Percentiles rank a stretch among this genome's conserved stretches.
phyloP scores from a whole-genome alignment of 2,888 invertebrate species.

The Calameuta pallipes region DNA sequence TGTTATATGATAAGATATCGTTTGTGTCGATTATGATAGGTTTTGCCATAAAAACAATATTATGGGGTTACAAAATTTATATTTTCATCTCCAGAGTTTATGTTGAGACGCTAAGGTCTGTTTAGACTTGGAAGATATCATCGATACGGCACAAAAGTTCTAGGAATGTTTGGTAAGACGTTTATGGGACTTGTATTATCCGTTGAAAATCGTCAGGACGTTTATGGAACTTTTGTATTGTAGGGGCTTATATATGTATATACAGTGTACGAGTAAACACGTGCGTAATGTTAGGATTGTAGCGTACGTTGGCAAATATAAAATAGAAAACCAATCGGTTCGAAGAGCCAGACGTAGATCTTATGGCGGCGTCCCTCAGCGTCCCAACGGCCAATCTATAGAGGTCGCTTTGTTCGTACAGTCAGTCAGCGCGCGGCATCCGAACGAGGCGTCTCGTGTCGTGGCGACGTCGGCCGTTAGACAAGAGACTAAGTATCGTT shows the following conservation, averaged over 20 bases:
- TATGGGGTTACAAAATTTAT: background rate
- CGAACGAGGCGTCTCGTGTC: conserved; percentile 36
- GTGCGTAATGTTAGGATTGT: too few species aligned
- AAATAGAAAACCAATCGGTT: background rate
- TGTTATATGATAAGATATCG: background rate
- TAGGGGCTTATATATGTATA: too few species aligned
- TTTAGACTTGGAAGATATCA: background rate
- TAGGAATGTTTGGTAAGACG: too few species aligned
- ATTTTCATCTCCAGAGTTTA: background rate
- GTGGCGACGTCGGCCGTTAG: background rate
- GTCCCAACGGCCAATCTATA: background rate
- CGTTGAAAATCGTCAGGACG: too few species aligned
- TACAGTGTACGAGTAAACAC: too few species aligned
- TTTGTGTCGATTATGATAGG: background rate
- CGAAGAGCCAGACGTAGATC: background rate
- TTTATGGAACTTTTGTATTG: too few species aligned
- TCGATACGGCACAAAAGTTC: too few species aligned
- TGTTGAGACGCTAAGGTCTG: background rate
- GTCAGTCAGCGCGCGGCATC: conserved; percentile 36
- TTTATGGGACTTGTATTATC: too few species aligned
- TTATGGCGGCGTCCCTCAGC: conserved; percentile 32
- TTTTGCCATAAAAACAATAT: background rate
- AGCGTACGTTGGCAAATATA: background rate
- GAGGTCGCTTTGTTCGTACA: background rate
- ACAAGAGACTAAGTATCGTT: background rate